Percentiles rank a stretch among this genome's conserved stretches.
Evolutionary conservation across 2,888 invertebrate species (phyloP).

Genomic region (Aproaerema taeniolella): DNA sequence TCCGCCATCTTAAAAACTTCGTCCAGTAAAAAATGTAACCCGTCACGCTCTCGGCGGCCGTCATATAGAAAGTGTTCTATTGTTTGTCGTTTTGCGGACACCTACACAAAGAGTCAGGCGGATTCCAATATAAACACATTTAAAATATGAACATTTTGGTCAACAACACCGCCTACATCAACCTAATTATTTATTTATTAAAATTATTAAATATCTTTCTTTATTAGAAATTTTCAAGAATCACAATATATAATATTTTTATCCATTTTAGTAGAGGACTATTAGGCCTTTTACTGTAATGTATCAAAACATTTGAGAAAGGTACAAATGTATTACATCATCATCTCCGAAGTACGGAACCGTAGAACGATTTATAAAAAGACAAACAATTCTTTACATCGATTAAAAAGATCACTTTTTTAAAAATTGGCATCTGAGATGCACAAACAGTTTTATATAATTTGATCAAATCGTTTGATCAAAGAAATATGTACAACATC

Average conservation of each 20-base stretch:
- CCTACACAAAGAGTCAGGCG: conserved; percentile 2
- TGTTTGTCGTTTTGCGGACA: too few relatives aligned
- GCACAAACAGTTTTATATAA: not conserved
- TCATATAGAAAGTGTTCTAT: too few relatives aligned
- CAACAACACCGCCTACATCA: conserved; percentile 3
- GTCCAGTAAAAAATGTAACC: too few relatives aligned
- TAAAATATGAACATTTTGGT: conserved; percentile 1
- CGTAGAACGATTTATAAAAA: conserved; percentile 3
- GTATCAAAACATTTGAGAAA: conserved; percentile 4
- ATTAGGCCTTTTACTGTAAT: conserved; percentile 3
- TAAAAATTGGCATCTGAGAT: not conserved
- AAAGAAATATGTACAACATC: conserved; percentile 3
- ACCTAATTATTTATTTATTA: conserved; percentile 1
- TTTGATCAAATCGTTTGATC: not conserved
- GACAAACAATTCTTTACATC: conserved; percentile 1
- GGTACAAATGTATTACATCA: conserved; percentile 1
- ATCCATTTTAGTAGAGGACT: not conserved
- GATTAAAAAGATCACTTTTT: conserved; percentile 1
- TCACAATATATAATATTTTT: conserved; percentile 2
- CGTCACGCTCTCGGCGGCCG: conserved; percentile 4
- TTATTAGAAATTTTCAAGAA: not conserved
- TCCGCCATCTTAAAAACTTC: too few relatives aligned
- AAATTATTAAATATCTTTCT: conserved; percentile 4
- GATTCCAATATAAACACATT: conserved; percentile 1
- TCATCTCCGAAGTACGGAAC: not conserved